These are phyloP conservation scores for Platysternon megacephalum DNA, from an alignment of 2,113 vertebrate species.

Conservation along the genomic window DNA sequence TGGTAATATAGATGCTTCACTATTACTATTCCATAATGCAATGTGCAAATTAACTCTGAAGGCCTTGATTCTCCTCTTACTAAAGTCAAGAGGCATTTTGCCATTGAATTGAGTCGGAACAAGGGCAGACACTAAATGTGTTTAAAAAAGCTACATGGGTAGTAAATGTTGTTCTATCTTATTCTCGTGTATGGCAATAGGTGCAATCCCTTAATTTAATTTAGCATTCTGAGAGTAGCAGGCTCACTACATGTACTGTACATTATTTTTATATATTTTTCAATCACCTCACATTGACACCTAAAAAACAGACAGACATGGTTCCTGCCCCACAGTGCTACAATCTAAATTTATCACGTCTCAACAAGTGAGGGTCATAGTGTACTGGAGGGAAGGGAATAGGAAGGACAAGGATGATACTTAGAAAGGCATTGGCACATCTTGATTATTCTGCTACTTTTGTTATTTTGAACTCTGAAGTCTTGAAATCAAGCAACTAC, in stretches of 20 bases:
- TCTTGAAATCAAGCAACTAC: background rate
- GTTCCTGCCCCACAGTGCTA: background rate
- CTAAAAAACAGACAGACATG: background rate
- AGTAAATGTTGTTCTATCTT: background rate
- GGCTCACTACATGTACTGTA: background rate
- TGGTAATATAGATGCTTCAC: background rate
- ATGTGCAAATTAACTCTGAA: background rate
- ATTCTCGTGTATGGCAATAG: background rate
- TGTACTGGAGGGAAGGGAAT: background rate
- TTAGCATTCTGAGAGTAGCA: background rate
- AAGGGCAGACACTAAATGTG: background rate
- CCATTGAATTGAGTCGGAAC: background rate
- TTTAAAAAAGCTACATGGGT: background rate
- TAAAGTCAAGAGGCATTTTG: background rate
- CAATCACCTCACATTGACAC: background rate
- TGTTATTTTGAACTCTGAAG: background rate
- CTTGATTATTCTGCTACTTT: background rate
- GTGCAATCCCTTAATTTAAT: background rate
- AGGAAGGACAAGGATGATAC: background rate
- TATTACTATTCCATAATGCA: background rate
- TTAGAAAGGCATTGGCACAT: background rate
- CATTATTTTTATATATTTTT: background rate
- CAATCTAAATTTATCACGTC: background rate
- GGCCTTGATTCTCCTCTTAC: background rate
- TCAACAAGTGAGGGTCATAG: background rate